phyloP scores from a whole-genome alignment of 2,888 invertebrate genomes.

The Herminia tarsipennalis region DNA sequence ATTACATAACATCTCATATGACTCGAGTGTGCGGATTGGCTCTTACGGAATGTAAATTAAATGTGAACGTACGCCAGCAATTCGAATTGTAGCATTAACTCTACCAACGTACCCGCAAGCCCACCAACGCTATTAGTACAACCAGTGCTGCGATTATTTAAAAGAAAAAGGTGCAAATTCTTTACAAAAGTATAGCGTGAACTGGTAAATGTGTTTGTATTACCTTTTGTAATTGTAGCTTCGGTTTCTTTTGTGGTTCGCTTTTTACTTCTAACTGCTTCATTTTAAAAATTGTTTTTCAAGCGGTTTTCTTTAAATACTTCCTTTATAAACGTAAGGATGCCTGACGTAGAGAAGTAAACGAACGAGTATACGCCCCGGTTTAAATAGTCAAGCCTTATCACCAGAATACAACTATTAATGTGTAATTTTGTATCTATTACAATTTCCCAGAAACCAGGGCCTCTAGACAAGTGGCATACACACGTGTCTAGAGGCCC shows the following conservation, averaged over 20 bases:
- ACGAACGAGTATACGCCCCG: no score
- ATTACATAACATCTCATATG: no score
- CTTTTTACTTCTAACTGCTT: background rate
- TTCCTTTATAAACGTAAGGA: no score
- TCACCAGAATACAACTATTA: no score
- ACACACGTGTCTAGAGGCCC: no score
- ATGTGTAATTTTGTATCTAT: no score
- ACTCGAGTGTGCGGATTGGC: no score
- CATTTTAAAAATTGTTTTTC: background rate
- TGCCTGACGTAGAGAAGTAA: no score
- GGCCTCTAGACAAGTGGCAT: no score
- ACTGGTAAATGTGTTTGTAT: background rate
- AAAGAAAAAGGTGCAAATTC: background rate
- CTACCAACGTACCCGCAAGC: constrained; percentile 9
- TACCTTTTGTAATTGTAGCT: background rate
- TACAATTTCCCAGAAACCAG: no score
- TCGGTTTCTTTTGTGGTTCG: background rate
- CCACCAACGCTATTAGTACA: constrained; percentile 6
- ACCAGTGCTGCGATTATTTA: background rate
- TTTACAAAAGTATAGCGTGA: constrained; percentile 3
- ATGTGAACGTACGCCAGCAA: constrained; percentile 16
- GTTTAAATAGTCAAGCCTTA: no score
- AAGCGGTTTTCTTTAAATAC: background rate
- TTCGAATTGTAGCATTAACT: constrained; percentile 27
- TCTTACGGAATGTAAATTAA: constrained; percentile 3